Base-by-base conservation (phyloP, 2,797 vertebrate species). In the Syndactyla subalaris region DNA sequence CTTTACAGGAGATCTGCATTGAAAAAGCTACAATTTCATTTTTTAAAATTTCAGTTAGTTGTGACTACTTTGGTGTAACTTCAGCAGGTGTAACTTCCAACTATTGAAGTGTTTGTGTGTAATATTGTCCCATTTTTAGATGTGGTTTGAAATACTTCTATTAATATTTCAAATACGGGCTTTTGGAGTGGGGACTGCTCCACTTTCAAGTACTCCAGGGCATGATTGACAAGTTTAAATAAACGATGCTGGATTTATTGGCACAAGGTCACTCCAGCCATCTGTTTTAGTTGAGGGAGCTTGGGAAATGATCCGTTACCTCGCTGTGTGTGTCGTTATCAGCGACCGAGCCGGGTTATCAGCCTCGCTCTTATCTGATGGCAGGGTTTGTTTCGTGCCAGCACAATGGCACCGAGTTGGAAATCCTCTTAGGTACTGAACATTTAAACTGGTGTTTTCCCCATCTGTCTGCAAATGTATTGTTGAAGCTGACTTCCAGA, bases 251-350 rank as follows among this genome's bases (percentile, higher is more conserved):
- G 84, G 41, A 39, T 95, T 89, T 96, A 57, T 54, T 89, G 91
- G 72, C 78, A 74, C 78, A 51, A 72, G 89, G 92, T 92, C 48
- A 54, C 49, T 65, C 0, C 55, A 85, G 57, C 62, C 83, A 78
- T 75, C 79, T 92, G 68, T 46, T 87, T 96, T 30, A 89, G 66
- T 84, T 63, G 23, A 22, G 81, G 67, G 93, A 95, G 84, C 75
- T 77, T 49, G 91, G 77, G 81, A 89, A 85, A 52, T 65, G 73
- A 61, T 67, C 82, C 57, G 16, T 92, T 92, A 92, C 67, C 59
- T 70, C 3, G 2, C 2, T 76, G 27, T 41, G 48, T 55, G 59
- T 41, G 48, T 58, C 27, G 34, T 68, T 90, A 72, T 19, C 6
- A 1, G 26, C 21, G 52, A 77, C 85, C 32, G 24, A 76, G 46